Conservation (phyloP, 2,888 invertebrate genomes). For the Eristalis pertinax region DNA sequence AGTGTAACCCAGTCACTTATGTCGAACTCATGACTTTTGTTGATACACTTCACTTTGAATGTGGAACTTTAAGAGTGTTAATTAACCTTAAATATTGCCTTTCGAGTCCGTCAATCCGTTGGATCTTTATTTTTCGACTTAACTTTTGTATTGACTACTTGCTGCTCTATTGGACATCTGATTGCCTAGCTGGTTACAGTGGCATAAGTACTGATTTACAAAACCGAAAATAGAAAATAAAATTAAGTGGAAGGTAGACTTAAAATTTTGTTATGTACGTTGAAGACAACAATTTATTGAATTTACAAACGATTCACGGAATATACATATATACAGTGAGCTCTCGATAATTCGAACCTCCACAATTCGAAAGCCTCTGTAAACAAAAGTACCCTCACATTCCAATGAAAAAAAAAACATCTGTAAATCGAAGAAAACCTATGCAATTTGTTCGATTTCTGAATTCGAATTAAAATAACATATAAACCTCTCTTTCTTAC, state of each 20-base stretch:
- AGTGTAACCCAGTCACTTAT: not conserved
- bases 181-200: not conserved
- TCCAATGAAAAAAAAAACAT: too few species aligned
- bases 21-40: not conserved
- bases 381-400: too few species aligned
- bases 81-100: not conserved
- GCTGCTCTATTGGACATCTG: not conserved
- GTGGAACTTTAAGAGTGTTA: not conserved
- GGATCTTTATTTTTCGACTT: not conserved
- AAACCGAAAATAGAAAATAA: not conserved
- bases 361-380: too few species aligned
- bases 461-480: too few species aligned
- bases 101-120: not conserved
- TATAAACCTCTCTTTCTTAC: too few species aligned
- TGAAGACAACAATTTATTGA: too few species aligned
- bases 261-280: too few species aligned
- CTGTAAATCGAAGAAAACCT: too few species aligned
- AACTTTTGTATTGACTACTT: not conserved
- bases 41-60: not conserved
- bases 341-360: too few species aligned
- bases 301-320: too few species aligned
- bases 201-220: not conserved
- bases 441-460: too few species aligned
- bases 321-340: too few species aligned
- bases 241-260: not conserved